Conservation (phyloP, 2,113 vertebrate genomes). For the Micromys minutus region DNA sequence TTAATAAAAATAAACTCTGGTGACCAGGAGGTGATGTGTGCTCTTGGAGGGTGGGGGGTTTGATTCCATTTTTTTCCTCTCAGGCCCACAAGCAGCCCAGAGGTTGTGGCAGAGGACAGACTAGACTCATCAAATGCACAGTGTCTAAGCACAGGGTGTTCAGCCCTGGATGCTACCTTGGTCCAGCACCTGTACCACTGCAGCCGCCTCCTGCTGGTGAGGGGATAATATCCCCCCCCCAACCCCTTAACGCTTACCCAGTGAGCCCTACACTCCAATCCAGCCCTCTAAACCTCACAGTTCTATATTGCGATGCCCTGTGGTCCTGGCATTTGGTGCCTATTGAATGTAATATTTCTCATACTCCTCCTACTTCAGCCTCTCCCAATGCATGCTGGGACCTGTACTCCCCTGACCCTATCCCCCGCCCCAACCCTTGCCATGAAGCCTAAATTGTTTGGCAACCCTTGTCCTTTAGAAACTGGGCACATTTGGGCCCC, state of each 20-base stretch:
- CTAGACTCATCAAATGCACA: conserved; percentile 77
- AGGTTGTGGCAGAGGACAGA: conserved; percentile 78
- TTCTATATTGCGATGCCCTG: not conserved
- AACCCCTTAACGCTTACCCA: not conserved
- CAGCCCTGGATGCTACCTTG: conserved; percentile 89
- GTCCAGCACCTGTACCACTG: conserved; percentile 93
- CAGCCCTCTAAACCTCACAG: not conserved
- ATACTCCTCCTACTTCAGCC: not conserved
- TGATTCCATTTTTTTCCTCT: conserved; percentile 56
- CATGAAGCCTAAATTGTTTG: conserved; percentile 8
- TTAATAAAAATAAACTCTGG: conserved; percentile 66
- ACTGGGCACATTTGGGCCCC: conserved; percentile 94
- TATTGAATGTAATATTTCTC: not conserved
- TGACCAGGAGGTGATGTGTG: conserved; percentile 57
- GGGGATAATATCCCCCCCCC: conserved; percentile 46
- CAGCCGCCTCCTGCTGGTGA: conserved; percentile 93
- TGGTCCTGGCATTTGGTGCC: conserved; percentile 3
- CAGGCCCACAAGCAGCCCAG: conserved; percentile 79
- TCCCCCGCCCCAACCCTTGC: not conserved
- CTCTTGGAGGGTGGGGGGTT: not conserved
- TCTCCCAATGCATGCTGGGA: conserved; percentile 67
- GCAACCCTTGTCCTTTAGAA: conserved; percentile 84
- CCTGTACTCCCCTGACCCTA: not conserved
- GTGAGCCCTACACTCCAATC: not conserved
- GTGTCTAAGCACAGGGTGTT: conserved; percentile 90